These are phyloP conservation scores for Eurytoma californica DNA, from an alignment of 2,888 invertebrate species.

Conservation along the genomic window DNA sequence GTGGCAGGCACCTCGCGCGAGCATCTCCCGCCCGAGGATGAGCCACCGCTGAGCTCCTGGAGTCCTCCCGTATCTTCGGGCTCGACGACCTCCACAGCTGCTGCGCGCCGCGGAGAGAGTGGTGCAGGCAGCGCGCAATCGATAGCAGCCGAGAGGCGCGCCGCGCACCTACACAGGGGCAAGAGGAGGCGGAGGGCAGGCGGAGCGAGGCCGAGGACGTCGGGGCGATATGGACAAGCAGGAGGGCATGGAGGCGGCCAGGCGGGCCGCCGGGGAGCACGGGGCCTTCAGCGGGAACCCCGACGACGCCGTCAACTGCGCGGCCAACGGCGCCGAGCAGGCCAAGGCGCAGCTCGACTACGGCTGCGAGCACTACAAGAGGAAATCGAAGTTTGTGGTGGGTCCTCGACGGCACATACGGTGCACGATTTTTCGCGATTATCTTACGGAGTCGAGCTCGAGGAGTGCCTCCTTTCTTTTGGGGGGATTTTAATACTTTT, in stretches of 20 bases:
- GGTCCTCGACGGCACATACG: neutral
- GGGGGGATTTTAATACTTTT: neutral
- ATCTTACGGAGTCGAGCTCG: too few relatives aligned
- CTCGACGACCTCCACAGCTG: too few relatives aligned
- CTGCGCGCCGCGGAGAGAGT: too few relatives aligned
- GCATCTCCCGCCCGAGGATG: too few relatives aligned
- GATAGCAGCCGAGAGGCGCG: too few relatives aligned
- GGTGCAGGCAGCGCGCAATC: too few relatives aligned
- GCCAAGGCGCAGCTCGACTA: slow-evolving; percentile 65
- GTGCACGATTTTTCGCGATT: too few relatives aligned
- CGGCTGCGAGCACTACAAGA: slow-evolving; percentile 90
- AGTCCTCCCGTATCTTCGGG: too few relatives aligned
- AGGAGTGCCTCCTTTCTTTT: neutral
- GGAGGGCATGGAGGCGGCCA: slow-evolving; percentile 37
- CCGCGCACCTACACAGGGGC: too few relatives aligned
- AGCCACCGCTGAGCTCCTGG: too few relatives aligned
- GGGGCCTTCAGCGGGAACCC: slow-evolving; percentile 27
- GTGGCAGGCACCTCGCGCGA: too few relatives aligned
- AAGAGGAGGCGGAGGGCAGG: too few relatives aligned
- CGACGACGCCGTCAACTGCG: neutral
- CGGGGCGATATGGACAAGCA: slow-evolving; percentile 48
- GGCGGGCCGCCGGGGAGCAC: neutral
- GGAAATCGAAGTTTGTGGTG: slow-evolving; percentile 87
- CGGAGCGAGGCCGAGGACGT: neutral
- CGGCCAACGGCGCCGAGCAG: slow-evolving; percentile 53